Base-by-base conservation (phyloP, 2,113 vertebrate genomes). In the Nerophis ophidion region DNA sequence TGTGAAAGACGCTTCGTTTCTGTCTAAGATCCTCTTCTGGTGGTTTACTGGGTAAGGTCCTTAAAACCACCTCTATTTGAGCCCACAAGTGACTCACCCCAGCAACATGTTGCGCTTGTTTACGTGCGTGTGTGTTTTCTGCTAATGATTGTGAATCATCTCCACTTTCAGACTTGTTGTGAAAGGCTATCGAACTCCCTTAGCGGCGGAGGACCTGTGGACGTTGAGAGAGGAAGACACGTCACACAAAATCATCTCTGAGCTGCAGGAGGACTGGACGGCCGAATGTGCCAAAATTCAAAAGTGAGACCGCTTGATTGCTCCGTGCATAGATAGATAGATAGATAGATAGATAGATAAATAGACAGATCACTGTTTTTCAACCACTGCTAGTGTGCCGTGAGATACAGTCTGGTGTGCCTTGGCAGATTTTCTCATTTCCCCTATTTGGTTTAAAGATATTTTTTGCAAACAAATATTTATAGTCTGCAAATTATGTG, bases 1-100 rank as follows among this genome's bases (percentile, higher is more conserved):
- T 8, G 91, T 95, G 70, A 84, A 86, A 48, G 91, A 91, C 71
- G 92, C 91, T 47, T 94, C 92, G 49, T 95, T 96, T 81, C 89
- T 93, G 75, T 96, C 95, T 68, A 94, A 91, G 87, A 90, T 92
- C 66, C 91, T 91, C 62, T 98, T 96, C 89, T 98, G 94, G 94
- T 98, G 96, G 95, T 92, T 96, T 73, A 93, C 88, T 66, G 87
- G 95, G 95, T 97, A 92, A 91, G 94, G 77, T 76, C 83, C 74
- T 81, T 76, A 59, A 71, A 74, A 75, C 48, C 60, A 57, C 11
- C 4, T 67, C 13, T 77, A 75, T 81, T 82, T 57, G 70, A 45
- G 62, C 26, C 61, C 52, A 35, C 2, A 11, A 33, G 14, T 78
- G 74, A 82, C 56, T 83, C 77, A 80, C 68, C 71, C 45, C 26